A percentile compares a stretch with the other conserved stretches of the same genome.
Conservation (phyloP, 2,113 vertebrate genomes). For the Phyllostomus discolor region DNA sequence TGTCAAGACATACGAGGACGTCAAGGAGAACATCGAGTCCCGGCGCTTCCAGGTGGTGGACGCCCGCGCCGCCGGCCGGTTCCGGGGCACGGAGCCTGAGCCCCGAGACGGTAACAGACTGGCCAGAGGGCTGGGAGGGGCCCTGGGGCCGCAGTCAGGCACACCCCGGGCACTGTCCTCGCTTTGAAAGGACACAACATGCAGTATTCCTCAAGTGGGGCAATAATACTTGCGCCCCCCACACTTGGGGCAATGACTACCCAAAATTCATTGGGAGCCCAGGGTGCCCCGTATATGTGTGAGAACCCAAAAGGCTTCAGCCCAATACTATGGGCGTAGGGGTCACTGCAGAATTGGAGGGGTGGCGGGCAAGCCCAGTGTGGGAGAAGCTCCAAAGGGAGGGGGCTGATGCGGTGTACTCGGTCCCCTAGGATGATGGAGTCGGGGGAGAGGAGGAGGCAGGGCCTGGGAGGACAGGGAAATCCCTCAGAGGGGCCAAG, state of each 20-base stretch:
- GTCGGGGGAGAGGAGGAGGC: too few species aligned
- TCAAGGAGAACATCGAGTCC: constrained; percentile 87
- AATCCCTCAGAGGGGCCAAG: background rate
- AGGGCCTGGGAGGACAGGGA: fast-evolving
- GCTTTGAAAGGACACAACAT: background rate
- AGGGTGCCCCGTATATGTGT: background rate
- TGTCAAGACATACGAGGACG: constrained; percentile 88
- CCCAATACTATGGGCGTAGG: background rate
- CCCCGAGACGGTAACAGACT: constrained; percentile 87
- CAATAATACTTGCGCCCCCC: too few species aligned
- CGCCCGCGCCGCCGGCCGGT: constrained; percentile 86
- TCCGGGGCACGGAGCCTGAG: constrained; percentile 90
- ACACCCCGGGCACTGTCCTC: background rate
- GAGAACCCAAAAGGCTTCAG: background rate
- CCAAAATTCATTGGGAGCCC: background rate
- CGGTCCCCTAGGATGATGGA: background rate
- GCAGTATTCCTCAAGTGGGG: background rate
- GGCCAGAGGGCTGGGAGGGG: fast-evolving
- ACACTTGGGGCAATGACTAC: background rate
- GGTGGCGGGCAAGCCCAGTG: background rate
- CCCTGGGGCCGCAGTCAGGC: fast-evolving
- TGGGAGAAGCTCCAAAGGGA: too few species aligned
- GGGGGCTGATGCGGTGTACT: fast-evolving
- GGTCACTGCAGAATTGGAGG: background rate
- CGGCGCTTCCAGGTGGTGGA: constrained; percentile 88